Evolutionary conservation across 2,113 vertebrate species (phyloP).

Genomic region (Numenius arquata): DNA sequence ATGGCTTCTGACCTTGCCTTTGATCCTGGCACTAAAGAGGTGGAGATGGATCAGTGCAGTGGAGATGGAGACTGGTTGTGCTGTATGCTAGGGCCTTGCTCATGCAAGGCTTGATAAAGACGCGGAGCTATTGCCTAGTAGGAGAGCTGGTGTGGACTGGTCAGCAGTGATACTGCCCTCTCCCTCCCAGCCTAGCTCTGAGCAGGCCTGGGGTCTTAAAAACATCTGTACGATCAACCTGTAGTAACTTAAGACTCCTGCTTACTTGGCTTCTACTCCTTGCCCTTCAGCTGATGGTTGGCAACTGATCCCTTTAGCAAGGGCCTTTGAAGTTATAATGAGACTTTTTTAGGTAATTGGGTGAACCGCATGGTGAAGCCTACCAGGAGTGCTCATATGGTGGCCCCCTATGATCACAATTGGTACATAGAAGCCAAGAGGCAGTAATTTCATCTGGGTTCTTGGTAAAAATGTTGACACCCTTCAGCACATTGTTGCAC

Average conservation of each 20-base stretch:
- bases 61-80: background rate
- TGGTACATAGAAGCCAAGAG: background rate
- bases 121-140: background rate
- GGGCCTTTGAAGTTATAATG: background rate
- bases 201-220: background rate
- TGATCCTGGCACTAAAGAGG: background rate
- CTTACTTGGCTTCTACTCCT: background rate
- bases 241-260: background rate
- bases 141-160: background rate
- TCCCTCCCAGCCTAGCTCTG: background rate
- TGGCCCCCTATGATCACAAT: rapidly evolving
- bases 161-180: background rate
- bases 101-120: background rate
- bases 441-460: background rate
- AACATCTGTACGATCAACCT: background rate
- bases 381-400: background rate
- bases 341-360: background rate
- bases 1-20: background rate
- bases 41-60: background rate
- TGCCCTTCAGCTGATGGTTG: background rate
- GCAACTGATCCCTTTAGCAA: background rate
- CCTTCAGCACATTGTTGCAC: background rate
- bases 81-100: background rate
- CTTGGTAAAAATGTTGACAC: background rate
- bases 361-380: background rate